Evolutionary conservation across 2,888 invertebrate genomes (phyloP), one percentile per base, ranked within the genome.

Genomic region (Physocephala rufipes): DNA sequence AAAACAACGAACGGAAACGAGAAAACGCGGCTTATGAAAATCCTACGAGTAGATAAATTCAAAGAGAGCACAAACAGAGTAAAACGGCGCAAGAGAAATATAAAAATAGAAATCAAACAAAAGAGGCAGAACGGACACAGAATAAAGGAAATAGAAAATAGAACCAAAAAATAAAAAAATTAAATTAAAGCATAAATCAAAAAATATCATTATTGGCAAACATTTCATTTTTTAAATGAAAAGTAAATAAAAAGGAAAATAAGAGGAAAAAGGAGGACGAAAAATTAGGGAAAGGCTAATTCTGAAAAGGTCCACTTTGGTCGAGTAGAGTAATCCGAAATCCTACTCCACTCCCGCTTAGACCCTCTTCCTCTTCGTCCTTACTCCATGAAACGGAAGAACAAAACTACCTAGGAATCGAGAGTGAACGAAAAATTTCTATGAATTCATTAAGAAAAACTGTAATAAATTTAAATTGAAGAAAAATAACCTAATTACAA

Each of bases 401-500:
- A n/a, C n/a, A n/a, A n/a, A n/a, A n/a, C n/a, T n/a, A n/a, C n/a
- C n/a, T n/a, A n/a, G n/a, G n/a, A n/a, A n/a, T n/a, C n/a, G n/a
- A n/a, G n/a, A n/a, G n/a, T n/a, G n/a, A n/a, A n/a, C n/a, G n/a
- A n/a, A n/a, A n/a, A n/a, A n/a, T n/a, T n/a, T n/a, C n/a, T n/a
- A n/a, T n/a, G n/a, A n/a, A n/a, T n/a, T n/a, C n/a, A n/a, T n/a
- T n/a, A n/a, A n/a, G n/a, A n/a, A n/a, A n/a, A n/a, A n/a, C n/a
- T n/a, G n/a, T n/a, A n/a, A n/a, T n/a, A n/a, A n/a, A n/a, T n/a
- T 81, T 79, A 81, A 74, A 75, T 72, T 73, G 74, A 74, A 74
- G 77, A 73, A 72, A 19, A 65, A 45, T 51, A 65, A 61, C n/a
- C n/a, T n/a, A n/a, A n/a, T n/a, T n/a, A n/a, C n/a, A n/a, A n/a